Conservation (phyloP, 1,140 invertebrate genomes). For the Goniozus legneri region DNA sequence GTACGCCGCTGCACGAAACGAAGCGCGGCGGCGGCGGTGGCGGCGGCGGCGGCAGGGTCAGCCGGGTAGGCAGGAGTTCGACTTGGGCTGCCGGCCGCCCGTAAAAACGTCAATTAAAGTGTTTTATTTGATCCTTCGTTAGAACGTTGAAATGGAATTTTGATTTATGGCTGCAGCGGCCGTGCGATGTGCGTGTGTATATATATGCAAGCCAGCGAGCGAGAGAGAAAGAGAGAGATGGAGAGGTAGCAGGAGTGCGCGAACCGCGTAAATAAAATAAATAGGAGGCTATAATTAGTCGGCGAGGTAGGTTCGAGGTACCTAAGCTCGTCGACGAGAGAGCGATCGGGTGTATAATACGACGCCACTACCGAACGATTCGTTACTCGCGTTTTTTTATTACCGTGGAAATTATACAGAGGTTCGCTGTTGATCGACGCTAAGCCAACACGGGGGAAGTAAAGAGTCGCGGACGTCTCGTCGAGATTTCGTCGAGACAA, state of each 20-base stretch:
- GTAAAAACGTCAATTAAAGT: constrained; percentile 58
- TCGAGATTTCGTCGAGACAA: background rate
- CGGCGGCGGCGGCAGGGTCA: constrained; percentile 31
- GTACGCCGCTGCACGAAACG: too few relatives aligned
- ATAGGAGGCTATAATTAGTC: constrained; percentile 54
- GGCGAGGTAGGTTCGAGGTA: constrained; percentile 1
- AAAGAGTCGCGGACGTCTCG: too few relatives aligned
- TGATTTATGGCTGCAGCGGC: constrained; percentile 46
- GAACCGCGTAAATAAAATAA: constrained; percentile 51
- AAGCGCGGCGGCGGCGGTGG: background rate
- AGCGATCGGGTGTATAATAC: too few relatives aligned
- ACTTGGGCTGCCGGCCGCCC: constrained; percentile 52
- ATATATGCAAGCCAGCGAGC: constrained; percentile 13
- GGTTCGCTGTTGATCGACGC: too few relatives aligned
- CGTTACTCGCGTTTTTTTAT: too few relatives aligned
- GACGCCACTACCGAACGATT: too few relatives aligned
- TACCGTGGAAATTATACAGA: too few relatives aligned
- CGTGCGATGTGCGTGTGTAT: constrained; percentile 14
- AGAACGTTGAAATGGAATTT: constrained; percentile 58
- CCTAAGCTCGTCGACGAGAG: background rate
- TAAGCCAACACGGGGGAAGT: too few relatives aligned
- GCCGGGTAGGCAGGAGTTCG: constrained; percentile 42
- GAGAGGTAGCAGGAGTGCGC: constrained; percentile 26
- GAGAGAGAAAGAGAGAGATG: too few relatives aligned
- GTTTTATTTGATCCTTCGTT: constrained; percentile 59